Percentiles rank a stretch among this genome's conserved stretches.
phyloP scores from a whole-genome alignment of 1,140 invertebrate genomes.

The Mesaphorura yosii region DNA sequence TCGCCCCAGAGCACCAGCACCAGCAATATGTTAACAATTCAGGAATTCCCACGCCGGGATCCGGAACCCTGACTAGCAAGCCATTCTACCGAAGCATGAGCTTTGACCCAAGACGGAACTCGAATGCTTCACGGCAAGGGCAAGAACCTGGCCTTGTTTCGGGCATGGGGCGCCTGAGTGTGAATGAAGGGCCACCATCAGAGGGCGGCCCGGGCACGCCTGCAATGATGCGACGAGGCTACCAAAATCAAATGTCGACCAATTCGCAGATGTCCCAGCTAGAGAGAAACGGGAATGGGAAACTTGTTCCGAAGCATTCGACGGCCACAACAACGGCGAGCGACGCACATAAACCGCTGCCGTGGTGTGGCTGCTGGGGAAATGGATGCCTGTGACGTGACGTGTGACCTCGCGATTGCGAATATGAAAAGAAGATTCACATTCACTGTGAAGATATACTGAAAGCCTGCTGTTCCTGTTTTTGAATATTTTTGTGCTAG shows the following conservation, averaged over 20 bases:
- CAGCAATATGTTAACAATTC: too few species aligned
- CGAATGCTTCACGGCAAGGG: too few species aligned
- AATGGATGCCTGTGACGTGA: slow-evolving; percentile 58
- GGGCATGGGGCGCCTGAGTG: too few species aligned
- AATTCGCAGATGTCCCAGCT: neutral
- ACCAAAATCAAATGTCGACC: neutral
- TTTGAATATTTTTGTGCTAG: too few species aligned
- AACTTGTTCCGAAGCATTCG: slow-evolving; percentile 32
- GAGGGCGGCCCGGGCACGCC: neutral
- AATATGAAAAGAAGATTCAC: neutral
- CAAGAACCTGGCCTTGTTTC: too few species aligned
- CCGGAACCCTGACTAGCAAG: too few species aligned
- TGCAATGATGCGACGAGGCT: neutral
- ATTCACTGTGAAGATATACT: too few species aligned
- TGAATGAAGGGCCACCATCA: neutral
- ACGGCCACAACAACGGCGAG: neutral
- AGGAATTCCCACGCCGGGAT: too few species aligned
- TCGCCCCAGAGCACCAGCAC: too few species aligned
- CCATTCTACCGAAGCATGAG: too few species aligned
- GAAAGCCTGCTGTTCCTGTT: too few species aligned
- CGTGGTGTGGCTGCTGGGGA: slow-evolving; percentile 79
- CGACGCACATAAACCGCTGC: slow-evolving; percentile 45
- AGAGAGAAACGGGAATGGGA: neutral
- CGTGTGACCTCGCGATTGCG: neutral
- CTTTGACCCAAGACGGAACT: too few species aligned